Conservation (phyloP, 35 echinoderm and acorn worm genomes). For the Lytechinus variegatus region DNA sequence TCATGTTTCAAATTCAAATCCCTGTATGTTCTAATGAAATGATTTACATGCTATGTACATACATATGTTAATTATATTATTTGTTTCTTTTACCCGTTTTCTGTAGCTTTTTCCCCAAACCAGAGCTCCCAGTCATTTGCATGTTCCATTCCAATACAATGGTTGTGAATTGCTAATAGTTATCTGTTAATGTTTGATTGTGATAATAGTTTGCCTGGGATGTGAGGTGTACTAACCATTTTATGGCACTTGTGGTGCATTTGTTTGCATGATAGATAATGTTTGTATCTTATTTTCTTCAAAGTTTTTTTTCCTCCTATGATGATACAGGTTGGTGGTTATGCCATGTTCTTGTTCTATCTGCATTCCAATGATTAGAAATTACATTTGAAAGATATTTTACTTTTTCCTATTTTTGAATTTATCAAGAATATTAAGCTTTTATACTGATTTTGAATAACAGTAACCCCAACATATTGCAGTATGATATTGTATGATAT, state of each 20-base stretch:
- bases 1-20: not conserved
- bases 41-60: not conserved
- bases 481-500: too few relatives aligned
- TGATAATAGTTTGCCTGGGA: not conserved
- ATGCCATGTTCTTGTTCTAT: not conserved
- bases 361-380: not conserved
- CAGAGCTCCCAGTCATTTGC: not conserved
- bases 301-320: not conserved
- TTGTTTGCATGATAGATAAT: not conserved
- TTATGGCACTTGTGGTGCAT: not conserved
- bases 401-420: too few relatives aligned
- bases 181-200: not conserved
- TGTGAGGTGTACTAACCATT: not conserved
- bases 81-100: not conserved
- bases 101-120: not conserved
- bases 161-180: not conserved
- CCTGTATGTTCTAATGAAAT: not conserved
- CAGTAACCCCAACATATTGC: too few relatives aligned
- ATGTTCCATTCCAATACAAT: not conserved
- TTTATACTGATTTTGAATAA: too few relatives aligned
- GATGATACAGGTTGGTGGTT: not conserved
- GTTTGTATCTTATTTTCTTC: not conserved
- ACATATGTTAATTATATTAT: not conserved
- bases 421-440: too few relatives aligned
- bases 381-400: not conserved